phyloP scores from a whole-genome alignment of 2,888 invertebrate genomes.

The Morinoia aosen region DNA sequence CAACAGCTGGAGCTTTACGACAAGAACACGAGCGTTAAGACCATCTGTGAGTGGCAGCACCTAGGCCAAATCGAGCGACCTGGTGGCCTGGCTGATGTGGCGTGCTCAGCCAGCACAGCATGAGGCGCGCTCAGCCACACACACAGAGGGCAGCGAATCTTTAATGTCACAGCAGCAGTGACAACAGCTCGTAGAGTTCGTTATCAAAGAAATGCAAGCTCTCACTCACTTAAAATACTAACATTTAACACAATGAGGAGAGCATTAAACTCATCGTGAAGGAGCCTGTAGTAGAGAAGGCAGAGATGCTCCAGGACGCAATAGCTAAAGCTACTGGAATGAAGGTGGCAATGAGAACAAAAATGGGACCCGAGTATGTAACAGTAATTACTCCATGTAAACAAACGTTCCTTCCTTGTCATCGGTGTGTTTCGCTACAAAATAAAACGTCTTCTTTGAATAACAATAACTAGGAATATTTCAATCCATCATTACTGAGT shows the following conservation, averaged over 20 bases:
- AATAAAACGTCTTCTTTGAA: neutral
- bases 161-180: neutral
- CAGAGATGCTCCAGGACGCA: neutral
- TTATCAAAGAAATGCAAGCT: conserved; percentile 1
- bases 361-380: neutral
- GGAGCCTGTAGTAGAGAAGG: neutral
- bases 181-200: conserved; percentile 6
- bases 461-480: neutral
- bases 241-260: neutral
- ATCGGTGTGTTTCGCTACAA: neutral
- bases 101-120: neutral
- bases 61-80: conserved; percentile 44
- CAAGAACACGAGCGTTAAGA: conserved; percentile 53
- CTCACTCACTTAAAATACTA: conserved; percentile 9
- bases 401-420: neutral
- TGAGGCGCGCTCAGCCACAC: neutral
- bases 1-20: conserved; percentile 67
- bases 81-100: conserved; percentile 23
- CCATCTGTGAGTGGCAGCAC: conserved; percentile 46
- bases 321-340: neutral
- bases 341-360: neutral
- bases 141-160: neutral
- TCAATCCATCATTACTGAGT: neutral
- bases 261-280: neutral
- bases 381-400: neutral